These are phyloP conservation scores for Furcula furcula DNA, from an alignment of 2,888 invertebrate species.

Conservation along the genomic window DNA sequence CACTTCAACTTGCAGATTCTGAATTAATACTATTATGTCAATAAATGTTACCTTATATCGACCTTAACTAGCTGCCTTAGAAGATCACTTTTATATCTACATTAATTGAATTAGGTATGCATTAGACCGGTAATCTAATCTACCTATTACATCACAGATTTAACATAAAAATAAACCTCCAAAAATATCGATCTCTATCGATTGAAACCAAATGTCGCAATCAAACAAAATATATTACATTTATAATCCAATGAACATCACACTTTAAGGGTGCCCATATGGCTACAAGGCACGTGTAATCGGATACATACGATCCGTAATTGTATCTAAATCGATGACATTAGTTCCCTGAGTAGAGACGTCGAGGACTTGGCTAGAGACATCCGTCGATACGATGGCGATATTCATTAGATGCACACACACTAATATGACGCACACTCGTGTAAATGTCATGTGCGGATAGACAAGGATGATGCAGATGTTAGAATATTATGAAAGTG, in stretches of 20 bases:
- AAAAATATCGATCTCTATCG: neutral
- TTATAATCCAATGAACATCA: slow-evolving; percentile 37
- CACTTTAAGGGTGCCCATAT: slow-evolving; percentile 36
- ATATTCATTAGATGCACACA: slow-evolving; percentile 65
- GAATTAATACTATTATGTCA: too few relatives aligned
- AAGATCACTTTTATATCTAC: too few relatives aligned
- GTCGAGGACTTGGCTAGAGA: slow-evolving; percentile 38
- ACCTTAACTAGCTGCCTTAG: too few relatives aligned
- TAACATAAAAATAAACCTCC: too few relatives aligned
- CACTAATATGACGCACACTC: slow-evolving; percentile 20
- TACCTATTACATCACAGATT: too few relatives aligned
- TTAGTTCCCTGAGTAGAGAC: slow-evolving; percentile 51
- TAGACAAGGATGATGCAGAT: slow-evolving; percentile 26
- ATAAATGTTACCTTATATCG: too few relatives aligned
- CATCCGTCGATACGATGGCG: slow-evolving; percentile 56
- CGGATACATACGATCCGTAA: slow-evolving; percentile 56
- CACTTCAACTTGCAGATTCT: too few relatives aligned
- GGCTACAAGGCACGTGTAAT: slow-evolving; percentile 43
- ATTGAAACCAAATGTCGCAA: slow-evolving; percentile 18
- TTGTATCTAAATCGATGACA: slow-evolving; percentile 66
- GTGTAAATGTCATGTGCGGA: slow-evolving; percentile 34
- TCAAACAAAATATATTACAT: slow-evolving; percentile 24
- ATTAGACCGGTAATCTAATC: too few relatives aligned
- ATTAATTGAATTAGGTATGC: too few relatives aligned
- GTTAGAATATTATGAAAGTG: slow-evolving; percentile 17